Evolutionary conservation across 2,888 invertebrate genomes (phyloP), one percentile per base, ranked within the genome.

Genomic region (Drosophila meridionalis): DNA sequence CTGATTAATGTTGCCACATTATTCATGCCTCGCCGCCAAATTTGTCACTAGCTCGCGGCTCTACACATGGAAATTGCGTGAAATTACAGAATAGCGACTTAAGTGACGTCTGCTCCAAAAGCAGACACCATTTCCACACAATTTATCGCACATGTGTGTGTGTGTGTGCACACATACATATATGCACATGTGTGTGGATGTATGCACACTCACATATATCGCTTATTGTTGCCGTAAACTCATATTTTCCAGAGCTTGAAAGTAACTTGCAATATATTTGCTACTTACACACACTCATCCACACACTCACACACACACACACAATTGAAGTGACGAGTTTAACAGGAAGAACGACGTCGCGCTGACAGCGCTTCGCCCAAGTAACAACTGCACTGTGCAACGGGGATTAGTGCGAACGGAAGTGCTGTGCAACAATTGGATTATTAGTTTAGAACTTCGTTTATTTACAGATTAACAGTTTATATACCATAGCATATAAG

Each of bases 221-320:
- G 40, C 80, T 66, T 73, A 73, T 77, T 83, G 75, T 72, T 66
- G 64, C 56, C 65, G 38, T 64, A 50, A 76, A 66, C 69, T 82
- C 75, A 82, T 82, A 84, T 78, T 78, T 82, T 69, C 53, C 69
- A 71, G 57, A 65, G 56, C 73, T 76, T 62, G 67, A 56, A 68
- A 67, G 62, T 65, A 62, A 55, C 72, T 61, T 73, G 81, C 65
- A 71, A 83, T 73, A 81, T 73, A 80, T 77, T 75, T 75, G 68
- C 79, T 64, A 73, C 71, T 71, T 64, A 72, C 48, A 38, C 36
- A 52, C 62, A 36, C 60, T 20, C 45, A 34, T 52, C n/a, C 45
- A 26, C 40, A 59, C 48, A 55, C 47, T 28, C 28, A 52, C 45
- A 20, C 12, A 26, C 28, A 71, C 47, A 30, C 40, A 55, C 59